phyloP scores from a whole-genome alignment of 2,113 vertebrate species.

The Accipiter cooperii region DNA sequence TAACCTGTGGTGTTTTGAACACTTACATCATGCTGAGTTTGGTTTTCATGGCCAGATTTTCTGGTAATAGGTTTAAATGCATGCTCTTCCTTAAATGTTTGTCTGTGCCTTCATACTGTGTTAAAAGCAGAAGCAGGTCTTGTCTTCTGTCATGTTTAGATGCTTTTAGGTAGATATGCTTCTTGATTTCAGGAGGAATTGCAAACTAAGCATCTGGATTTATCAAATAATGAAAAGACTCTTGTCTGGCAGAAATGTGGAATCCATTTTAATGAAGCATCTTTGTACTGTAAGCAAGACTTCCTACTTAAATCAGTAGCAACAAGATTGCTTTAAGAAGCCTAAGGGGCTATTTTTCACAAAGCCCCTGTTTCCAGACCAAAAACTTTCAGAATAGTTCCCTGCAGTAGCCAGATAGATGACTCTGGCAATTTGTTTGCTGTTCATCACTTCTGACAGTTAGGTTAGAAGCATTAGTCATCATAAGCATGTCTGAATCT shows the following conservation, averaged over 20 bases:
- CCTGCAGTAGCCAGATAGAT: neutral
- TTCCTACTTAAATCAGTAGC: neutral
- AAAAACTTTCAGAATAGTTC: conserved; percentile 7
- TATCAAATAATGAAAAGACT: neutral
- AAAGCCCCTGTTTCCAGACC: neutral
- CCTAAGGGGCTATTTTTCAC: neutral
- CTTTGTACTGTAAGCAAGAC: neutral
- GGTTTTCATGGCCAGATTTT: neutral
- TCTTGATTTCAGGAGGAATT: neutral
- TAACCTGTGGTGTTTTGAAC: neutral
- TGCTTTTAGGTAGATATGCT: neutral
- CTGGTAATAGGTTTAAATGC: neutral
- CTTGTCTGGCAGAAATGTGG: neutral
- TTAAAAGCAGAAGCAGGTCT: neutral
- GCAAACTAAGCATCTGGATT: neutral
- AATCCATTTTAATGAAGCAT: neutral
- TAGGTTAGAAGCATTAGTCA: neutral
- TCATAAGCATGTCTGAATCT: conserved; percentile 10
- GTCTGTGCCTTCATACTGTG: neutral
- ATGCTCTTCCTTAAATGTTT: neutral
- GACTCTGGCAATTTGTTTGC: neutral
- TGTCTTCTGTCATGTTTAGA: neutral
- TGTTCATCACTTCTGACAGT: conserved; percentile 29
- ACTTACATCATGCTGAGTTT: neutral
- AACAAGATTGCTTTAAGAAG: neutral